Conservation (phyloP, 2,113 vertebrate genomes). For the Campylomormyrus numenius region DNA sequence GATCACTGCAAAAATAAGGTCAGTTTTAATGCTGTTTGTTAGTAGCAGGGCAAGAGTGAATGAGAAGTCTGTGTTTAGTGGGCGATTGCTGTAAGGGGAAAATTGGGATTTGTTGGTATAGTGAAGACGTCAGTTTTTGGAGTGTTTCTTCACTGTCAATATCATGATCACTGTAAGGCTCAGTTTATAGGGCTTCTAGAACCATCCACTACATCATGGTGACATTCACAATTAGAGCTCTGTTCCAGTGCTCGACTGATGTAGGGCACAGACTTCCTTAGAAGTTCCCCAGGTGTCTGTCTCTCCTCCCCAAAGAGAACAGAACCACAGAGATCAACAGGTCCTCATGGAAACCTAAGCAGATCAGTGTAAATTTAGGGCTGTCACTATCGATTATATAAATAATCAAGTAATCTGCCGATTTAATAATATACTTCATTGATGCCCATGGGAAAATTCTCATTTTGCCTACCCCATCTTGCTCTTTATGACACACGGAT, state of each 20-base stretch:
- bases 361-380: not conserved
- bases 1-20: conserved; percentile 68
- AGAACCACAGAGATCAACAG: not conserved
- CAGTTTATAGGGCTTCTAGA: not conserved
- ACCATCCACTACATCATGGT: not conserved
- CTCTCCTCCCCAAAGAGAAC: not conserved
- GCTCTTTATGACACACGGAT: too few species aligned
- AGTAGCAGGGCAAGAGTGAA: not conserved
- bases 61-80: not conserved
- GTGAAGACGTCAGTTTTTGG: not conserved
- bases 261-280: not conserved
- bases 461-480: too few species aligned
- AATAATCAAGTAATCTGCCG: not conserved
- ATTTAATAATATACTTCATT: too few species aligned
- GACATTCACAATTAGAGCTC: not conserved
- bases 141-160: not conserved
- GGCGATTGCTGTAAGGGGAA: not conserved
- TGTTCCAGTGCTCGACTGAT: not conserved
- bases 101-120: not conserved
- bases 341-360: not conserved
- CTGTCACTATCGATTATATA: not conserved
- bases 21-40: not conserved
- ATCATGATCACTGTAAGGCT: not conserved
- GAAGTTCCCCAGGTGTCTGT: not conserved
- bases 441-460: too few species aligned